A percentile compares a stretch with the other conserved stretches of the same genome.
Conservation (phyloP, 1,140 invertebrate genomes). For the Lepidurus packardi region DNA sequence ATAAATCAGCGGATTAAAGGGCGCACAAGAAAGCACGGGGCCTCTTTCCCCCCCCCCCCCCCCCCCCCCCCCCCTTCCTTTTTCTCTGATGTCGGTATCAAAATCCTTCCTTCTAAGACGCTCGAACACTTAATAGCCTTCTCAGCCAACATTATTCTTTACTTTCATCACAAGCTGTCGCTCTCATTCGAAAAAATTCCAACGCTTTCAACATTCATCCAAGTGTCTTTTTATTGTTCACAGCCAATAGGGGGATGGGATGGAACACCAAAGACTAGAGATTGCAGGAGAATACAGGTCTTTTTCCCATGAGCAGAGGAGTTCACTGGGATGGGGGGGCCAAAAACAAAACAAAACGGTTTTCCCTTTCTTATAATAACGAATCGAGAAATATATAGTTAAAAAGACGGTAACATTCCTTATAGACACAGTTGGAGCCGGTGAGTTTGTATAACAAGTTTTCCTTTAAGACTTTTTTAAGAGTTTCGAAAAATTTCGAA, state of each 20-base stretch:
- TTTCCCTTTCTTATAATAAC: neutral
- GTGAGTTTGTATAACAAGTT: neutral
- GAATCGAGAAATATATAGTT: neutral
- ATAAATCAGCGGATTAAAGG: slow-evolving; percentile 19
- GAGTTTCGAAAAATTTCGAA: neutral
- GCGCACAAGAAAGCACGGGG: neutral
- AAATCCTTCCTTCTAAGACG: slow-evolving; percentile 8
- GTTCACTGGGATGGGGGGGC: neutral
- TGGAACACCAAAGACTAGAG: slow-evolving; percentile 18
- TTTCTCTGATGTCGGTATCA: neutral
- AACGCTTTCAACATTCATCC: neutral
- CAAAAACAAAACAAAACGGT: neutral
- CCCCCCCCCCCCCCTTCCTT: too few relatives aligned
- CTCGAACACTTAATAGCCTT: neutral
- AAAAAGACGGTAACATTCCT: neutral
- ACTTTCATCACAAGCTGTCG: neutral
- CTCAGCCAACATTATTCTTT: neutral
- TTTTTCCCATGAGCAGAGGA: neutral
- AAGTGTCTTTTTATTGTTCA: slow-evolving; percentile 16
- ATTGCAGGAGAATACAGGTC: slow-evolving; percentile 13
- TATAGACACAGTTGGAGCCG: neutral
- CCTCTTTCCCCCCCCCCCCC: neutral
- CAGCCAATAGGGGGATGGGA: neutral
- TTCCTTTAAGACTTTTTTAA: neutral
- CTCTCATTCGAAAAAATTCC: neutral